phyloP scores from a whole-genome alignment of 2,113 vertebrate species.

The Grammomys dolichurus region DNA sequence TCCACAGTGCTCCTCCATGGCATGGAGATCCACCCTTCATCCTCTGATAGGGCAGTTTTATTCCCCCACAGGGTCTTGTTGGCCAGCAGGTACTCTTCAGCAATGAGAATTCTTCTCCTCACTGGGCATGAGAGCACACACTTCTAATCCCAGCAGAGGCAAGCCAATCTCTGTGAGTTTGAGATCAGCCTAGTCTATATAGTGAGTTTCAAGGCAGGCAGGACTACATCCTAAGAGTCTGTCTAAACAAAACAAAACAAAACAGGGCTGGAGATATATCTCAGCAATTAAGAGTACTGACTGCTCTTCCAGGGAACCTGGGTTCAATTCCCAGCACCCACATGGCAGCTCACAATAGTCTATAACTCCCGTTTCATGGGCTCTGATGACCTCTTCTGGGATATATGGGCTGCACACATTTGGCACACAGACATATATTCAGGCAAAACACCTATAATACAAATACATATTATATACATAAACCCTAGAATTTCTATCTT shows the following conservation, averaged over 20 bases:
- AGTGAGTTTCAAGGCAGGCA: background rate
- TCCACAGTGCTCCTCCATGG: background rate
- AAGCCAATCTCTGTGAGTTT: background rate
- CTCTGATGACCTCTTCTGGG: background rate
- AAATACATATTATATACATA: no score
- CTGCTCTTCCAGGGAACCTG: background rate
- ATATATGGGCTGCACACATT: background rate
- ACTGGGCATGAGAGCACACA: background rate
- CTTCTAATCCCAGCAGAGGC: background rate
- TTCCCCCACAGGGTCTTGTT: background rate
- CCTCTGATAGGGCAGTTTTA: background rate
- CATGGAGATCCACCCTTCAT: background rate
- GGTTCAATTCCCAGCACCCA: background rate
- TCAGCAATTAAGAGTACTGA: background rate
- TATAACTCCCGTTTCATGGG: background rate
- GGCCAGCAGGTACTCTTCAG: background rate
- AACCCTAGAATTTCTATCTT: background rate
- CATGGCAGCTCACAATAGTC: background rate
- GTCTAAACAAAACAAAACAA: background rate
- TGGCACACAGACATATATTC: background rate
- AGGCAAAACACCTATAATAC: background rate
- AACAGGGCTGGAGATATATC: background rate
- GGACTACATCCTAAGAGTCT: background rate
- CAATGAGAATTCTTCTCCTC: background rate
- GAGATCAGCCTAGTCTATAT: background rate